Base-by-base conservation (phyloP, 2,888 invertebrate genomes). In the Pseudanteris insignis region DNA sequence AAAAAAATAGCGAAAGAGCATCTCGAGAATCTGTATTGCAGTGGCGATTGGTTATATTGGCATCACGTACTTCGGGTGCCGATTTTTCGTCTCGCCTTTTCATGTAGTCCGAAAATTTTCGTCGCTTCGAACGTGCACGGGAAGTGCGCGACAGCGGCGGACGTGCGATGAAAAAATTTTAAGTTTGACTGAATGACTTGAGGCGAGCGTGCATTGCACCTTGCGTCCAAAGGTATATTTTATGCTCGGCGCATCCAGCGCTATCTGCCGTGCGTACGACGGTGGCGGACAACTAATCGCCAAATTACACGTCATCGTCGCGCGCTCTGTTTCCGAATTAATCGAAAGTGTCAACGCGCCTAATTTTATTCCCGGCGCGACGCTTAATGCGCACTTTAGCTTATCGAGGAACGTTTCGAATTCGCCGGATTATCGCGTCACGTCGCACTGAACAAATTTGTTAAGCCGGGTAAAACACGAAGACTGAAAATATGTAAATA, bases 111-210 rank as follows among this genome's bases (percentile, higher is more conserved):
- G 58, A 58, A 58, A 48, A 34, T 50, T 58, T 44, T 15, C 48
- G 57, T 61, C 53, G 32, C 48, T 26, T 29, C 33, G 44, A 36
- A 60, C 60, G 51, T 64, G 57, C 63, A 32, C 55, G 53, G 51
- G 54, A 60, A 41, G 55, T 53, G 38, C 51, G 25, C 46, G 34
- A 47, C 62, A 51, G 15, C 29, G 43, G 14, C 9, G 14, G 18
- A 57, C 57, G 57, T 57, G 57, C 57, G 37, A 37, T 44, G 58
- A 58, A 58, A 58, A 58, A 58, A 58, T 58, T 58, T 44, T 33
- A 58, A 58, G 25, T 44, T 44, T 51, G 51, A 51, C 34, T 50
- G 50, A 51, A 59, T 26, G 46, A 34, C 50, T 40, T 30, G 14
- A 33, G 43, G 18, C 24, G 26, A 8, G 9, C 33, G 15, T n/a